Conservation (phyloP, 2,797 vertebrate species). For the Crocidura indochinensis region DNA sequence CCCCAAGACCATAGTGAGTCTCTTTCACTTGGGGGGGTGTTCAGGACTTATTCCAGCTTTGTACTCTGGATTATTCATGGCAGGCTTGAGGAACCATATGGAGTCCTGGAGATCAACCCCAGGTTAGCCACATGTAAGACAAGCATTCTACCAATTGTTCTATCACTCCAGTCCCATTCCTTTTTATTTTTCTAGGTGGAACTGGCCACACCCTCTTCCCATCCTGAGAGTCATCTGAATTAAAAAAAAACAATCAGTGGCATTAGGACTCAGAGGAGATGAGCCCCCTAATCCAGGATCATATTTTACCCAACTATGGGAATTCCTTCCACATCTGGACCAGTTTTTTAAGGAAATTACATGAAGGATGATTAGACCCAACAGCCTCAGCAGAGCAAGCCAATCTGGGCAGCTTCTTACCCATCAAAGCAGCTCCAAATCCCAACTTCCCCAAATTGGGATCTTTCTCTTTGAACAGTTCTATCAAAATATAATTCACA, state of each 20-base stretch:
- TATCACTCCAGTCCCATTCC: background rate
- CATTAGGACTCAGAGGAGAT: background rate
- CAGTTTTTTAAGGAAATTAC: background rate
- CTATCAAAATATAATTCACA: conserved; percentile 24
- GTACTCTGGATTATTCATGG: no score
- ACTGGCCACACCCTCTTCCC: background rate
- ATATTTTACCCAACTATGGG: background rate
- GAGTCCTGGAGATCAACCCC: no score
- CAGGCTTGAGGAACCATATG: no score
- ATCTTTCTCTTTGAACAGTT: background rate
- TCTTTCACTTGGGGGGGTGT: background rate
- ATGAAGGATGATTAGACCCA: background rate
- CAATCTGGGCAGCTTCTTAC: background rate
- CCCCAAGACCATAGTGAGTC: background rate
- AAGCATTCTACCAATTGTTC: no score
- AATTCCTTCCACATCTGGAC: background rate
- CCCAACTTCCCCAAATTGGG: background rate
- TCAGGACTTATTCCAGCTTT: no score
- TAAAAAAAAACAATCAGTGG: background rate
- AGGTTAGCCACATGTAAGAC: no score
- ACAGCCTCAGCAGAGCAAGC: background rate
- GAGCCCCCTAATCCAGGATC: background rate
- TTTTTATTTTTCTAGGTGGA: conserved; percentile 7
- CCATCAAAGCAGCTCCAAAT: background rate
- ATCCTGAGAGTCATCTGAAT: background rate